These are phyloP conservation scores for Xerus inauris DNA, from an alignment of 2,113 vertebrate species.

Conservation along the genomic window DNA sequence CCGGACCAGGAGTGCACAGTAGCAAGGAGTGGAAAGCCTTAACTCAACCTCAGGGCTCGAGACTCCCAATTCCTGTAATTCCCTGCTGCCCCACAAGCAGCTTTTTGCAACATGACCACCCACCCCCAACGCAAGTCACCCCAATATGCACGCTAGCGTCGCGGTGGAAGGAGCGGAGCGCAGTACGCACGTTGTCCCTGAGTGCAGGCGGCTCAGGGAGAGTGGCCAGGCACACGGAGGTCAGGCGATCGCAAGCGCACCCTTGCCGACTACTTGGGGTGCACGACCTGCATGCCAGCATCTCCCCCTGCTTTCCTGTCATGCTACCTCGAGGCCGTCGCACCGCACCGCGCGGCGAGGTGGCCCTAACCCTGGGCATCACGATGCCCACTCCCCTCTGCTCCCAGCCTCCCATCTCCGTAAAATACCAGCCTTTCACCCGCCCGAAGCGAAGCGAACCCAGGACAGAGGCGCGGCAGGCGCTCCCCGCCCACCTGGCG, in stretches of 20 bases:
- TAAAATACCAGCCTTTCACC: not conserved
- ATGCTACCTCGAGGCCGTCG: not conserved
- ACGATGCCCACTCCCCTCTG: not conserved
- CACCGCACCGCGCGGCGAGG: rapidly evolving
- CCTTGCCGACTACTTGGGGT: not conserved
- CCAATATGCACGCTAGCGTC: rapidly evolving
- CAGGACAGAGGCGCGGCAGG: rapidly evolving
- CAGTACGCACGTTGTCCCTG: not conserved
- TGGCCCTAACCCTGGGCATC: not conserved
- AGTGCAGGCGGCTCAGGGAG: not conserved
- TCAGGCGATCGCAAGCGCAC: not conserved
- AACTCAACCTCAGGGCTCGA: not conserved
- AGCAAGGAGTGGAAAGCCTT: not conserved
- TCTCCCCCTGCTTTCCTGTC: rapidly evolving
- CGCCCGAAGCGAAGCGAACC: rapidly evolving
- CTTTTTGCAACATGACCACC: not conserved
- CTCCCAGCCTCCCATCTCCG: not conserved
- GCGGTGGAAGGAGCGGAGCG: rapidly evolving
- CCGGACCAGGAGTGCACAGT: not conserved
- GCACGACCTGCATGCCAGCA: not conserved
- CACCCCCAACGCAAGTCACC: not conserved
- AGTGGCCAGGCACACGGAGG: not conserved
- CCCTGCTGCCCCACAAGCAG: rapidly evolving
- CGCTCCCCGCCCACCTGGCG: slow-evolving; percentile 2
- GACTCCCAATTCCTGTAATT: not conserved